Evolutionary conservation across 2,113 vertebrate genomes (phyloP), one percentile per base, ranked within the genome.

Genomic region (Lepus americanus): DNA sequence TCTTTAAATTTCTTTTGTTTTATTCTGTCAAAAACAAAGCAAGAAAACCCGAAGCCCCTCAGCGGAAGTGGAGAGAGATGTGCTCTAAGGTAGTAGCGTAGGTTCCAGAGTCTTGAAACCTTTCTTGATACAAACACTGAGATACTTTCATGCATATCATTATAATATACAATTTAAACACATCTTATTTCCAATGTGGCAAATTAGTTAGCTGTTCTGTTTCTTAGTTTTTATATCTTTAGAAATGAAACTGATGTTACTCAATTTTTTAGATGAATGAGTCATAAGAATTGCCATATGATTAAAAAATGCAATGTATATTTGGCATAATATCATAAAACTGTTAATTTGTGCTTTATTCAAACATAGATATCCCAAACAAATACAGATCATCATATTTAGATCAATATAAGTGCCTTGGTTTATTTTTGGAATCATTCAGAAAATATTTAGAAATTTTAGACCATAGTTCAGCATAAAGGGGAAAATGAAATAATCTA

Each of bases 391-490:
- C 31, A 53, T 74, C 61, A 44, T 88, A 87, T 61, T 92, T 87
- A 95, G 61, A 55, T 74, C 51, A 92, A 13, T 85, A 29, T 87
- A 74, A 85, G 82, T 72, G 36, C 19, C 55, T 33, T 92, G 61
- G 69, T 87, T 95, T 90, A 69, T 92, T 84, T 95, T 96, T 94
- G 17, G 67, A 92, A 90, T 84, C 12, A 69, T 39, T 84, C 8
- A 49, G n/a, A 95, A 87, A 86, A 85, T 70, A 92, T 81, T 96
- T 95, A 88, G 59, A 87, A 89, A 88, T 51, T 90, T 95, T 90
- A 23, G 20, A 53, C 5, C 92, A 13, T 89, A 16, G 89, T 86
- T 92, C 87, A 67, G 84, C 22, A 90, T 84, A 78, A 80, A 84
- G 49, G 3, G 89, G 63, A 82, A 94, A 89, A 92, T 93, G 59